A percentile compares a stretch with the other conserved stretches of the same genome.
phyloP scores from a whole-genome alignment of 2,797 vertebrate species.

The Vespertilio murinus region DNA sequence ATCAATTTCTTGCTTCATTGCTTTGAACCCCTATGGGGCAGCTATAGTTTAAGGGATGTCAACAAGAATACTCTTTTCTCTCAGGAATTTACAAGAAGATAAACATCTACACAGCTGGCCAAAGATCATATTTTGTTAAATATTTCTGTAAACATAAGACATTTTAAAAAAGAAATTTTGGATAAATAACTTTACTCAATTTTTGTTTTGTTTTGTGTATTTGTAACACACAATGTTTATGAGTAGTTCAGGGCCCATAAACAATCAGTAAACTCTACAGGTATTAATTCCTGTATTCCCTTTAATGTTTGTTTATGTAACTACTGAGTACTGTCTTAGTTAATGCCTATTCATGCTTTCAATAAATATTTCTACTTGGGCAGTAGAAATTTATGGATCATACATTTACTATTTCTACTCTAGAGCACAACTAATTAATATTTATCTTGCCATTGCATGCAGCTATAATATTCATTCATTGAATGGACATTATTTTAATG shows the following conservation, averaged over 20 bases:
- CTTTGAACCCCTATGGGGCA: conserved; percentile 48
- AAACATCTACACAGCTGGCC: conserved; percentile 44
- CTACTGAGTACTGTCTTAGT: background rate
- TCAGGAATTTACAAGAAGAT: conserved; percentile 46
- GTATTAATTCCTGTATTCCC: background rate
- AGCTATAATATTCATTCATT: background rate
- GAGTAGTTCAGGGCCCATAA: background rate
- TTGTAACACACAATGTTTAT: background rate
- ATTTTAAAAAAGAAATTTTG: background rate
- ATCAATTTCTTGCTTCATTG: conserved; percentile 74
- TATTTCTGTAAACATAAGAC: background rate
- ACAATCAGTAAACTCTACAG: background rate
- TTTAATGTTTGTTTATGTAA: background rate
- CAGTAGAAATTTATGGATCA: background rate
- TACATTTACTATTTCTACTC: background rate
- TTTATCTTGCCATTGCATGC: background rate
- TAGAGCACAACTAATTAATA: background rate
- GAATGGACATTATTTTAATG: background rate
- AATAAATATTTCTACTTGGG: background rate
- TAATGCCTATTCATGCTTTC: background rate
- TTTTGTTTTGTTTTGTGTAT: background rate
- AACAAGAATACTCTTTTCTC: conserved; percentile 56
- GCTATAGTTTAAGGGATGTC: conserved; percentile 51
- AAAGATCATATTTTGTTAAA: background rate
- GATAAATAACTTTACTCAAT: background rate